Base-by-base conservation (phyloP, 2,888 invertebrate species). In the Tuberolachnus salignus region DNA sequence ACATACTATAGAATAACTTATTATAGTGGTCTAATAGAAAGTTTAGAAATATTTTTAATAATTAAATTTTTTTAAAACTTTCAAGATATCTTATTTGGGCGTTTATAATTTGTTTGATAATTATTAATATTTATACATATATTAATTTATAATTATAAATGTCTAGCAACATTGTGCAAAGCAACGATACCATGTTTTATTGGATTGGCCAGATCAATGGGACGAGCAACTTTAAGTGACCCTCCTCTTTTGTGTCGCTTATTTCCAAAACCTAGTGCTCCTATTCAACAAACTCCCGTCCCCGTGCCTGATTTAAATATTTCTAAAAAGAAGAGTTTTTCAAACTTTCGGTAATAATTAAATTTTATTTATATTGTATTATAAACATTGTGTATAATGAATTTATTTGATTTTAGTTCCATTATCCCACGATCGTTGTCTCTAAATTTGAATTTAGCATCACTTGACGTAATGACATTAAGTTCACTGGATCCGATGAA, bases 391-490 rank as follows among this genome's bases (percentile, higher is more conserved):
- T 34, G 0, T 23, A 8, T 59, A 14, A 10, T 34, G 34, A 51
- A 42, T 61, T 44, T 53, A 66, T 61, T 55, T 80, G 11, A 42
- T 80, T 88, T 87, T 84, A 88, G 96, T 69, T 92, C 94, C 0
- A 97, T 97, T 64, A 94, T 98, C 84, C 97, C 97, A 0, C 89
- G 95, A 49, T 96, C 96, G 23, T 88, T 97, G 83, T 97, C 96
- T 0, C 92, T 93, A 8, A 93, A 92, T 85, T 86, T 94, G 55
- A 91, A 92, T 83, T 89, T 91, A n/a, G 89, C 90, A 75, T 82
- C 83, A 81, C 78, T 84, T 71, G 83, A 84, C 73, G 83, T 84
- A 44, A 82, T 84, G 63, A 84, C 83, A 57, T 80, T 84, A 73
- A 83, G 83, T 72, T 84, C 82, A 74, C 80, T 84, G 51, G 83